Conservation (phyloP, 2,888 invertebrate genomes). For the Antitype chi region DNA sequence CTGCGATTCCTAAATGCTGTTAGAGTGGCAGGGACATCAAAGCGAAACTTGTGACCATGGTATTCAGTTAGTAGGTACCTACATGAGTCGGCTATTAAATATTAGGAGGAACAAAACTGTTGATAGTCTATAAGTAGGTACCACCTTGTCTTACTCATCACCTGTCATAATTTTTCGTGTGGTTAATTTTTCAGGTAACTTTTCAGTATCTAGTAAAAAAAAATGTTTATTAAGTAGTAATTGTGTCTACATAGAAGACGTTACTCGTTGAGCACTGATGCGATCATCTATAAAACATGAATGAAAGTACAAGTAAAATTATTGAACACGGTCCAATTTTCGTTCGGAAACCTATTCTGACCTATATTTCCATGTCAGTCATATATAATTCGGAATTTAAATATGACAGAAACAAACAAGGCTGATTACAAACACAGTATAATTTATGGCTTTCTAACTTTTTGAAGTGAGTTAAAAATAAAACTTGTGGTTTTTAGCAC, state of each 20-base stretch:
- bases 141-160: no score
- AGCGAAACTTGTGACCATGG: no score
- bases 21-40: no score
- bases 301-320: constrained; percentile 31
- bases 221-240: no score
- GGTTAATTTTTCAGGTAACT: not conserved
- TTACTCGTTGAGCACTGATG: not conserved
- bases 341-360: not conserved
- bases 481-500: constrained; percentile 55
- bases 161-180: not conserved
- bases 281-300: constrained; percentile 7
- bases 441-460: constrained; percentile 69
- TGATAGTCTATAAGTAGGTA: not conserved
- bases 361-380: constrained; percentile 45
- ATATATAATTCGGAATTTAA: constrained; percentile 38
- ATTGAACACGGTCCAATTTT: constrained; percentile 33
- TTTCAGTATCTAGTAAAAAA: not conserved
- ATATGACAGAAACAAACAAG: constrained; percentile 58
- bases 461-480: constrained; percentile 76
- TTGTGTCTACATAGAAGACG: not conserved
- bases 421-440: constrained; percentile 64
- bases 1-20: not conserved
- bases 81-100: not conserved
- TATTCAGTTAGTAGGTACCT: no score
- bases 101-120: not conserved